These are phyloP conservation scores for Pemphredon lugubris DNA, from an alignment of 2,888 invertebrate species.

Conservation along the genomic window DNA sequence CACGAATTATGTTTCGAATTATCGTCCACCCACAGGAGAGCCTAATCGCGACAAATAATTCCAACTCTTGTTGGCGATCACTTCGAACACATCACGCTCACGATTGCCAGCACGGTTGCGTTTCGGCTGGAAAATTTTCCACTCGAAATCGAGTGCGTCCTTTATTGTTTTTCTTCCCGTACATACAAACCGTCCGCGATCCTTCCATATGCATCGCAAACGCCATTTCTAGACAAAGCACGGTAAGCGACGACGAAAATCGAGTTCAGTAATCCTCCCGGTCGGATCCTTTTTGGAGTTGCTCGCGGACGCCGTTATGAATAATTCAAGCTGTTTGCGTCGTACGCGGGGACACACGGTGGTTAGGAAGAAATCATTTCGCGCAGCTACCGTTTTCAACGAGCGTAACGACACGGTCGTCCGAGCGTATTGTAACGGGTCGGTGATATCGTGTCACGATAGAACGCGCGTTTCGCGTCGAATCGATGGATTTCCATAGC, in stretches of 20 bases:
- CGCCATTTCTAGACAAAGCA: slow-evolving; percentile 14
- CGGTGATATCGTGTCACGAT: neutral
- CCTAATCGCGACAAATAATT: too few relatives aligned
- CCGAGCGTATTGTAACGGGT: slow-evolving; percentile 1
- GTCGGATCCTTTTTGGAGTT: slow-evolving; percentile 11
- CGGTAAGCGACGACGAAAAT: slow-evolving; percentile 17
- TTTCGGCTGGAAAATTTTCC: slow-evolving; percentile 2
- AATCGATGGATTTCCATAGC: neutral
- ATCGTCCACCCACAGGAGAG: too few relatives aligned
- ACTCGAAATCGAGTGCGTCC: neutral
- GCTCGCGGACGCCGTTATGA: slow-evolving; percentile 21
- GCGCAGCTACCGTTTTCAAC: slow-evolving; percentile 6
- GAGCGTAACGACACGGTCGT: slow-evolving; percentile 6
- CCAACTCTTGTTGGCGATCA: too few relatives aligned
- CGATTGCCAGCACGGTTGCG: too few relatives aligned
- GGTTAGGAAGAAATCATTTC: slow-evolving; percentile 26
- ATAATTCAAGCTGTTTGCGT: slow-evolving; percentile 38
- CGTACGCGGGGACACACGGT: slow-evolving; percentile 6
- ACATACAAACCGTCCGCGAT: neutral
- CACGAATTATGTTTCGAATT: too few relatives aligned
- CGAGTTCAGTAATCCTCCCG: slow-evolving; percentile 3
- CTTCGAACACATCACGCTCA: too few relatives aligned
- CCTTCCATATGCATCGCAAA: slow-evolving; percentile 2
- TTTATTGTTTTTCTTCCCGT: slow-evolving; percentile 8
- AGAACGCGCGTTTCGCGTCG: neutral